Percentiles rank a stretch among this genome's conserved stretches.
These are phyloP conservation scores for Stichodactyla mertensii DNA, from an alignment of 64 coral and sea anemone species.

Conservation along the genomic window DNA sequence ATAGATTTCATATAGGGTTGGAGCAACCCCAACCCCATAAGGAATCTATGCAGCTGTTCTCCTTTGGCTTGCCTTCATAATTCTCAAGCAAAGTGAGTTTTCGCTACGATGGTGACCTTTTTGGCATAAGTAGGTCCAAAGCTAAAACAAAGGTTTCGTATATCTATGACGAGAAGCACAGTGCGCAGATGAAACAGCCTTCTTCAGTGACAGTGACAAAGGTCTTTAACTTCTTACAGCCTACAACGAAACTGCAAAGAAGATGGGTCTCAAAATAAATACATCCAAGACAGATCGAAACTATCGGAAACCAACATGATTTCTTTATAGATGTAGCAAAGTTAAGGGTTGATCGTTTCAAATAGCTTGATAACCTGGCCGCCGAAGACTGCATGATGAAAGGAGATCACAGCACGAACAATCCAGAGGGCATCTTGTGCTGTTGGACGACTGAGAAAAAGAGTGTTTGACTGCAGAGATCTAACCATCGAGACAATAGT, in stretches of 20 bases:
- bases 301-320: slow-evolving; percentile 7
- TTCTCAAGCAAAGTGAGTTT: too few species aligned
- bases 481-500: slow-evolving; percentile 7
- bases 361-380: too few species aligned
- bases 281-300: slow-evolving; percentile 32
- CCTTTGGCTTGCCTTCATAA: too few species aligned
- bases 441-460: slow-evolving; percentile 12
- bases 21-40: too few species aligned
- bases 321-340: slow-evolving; percentile 28
- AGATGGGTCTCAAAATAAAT: neutral
- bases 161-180: slow-evolving; percentile 26
- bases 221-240: slow-evolving; percentile 32
- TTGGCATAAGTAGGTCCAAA: too few species aligned
- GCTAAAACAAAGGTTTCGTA: neutral
- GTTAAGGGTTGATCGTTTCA: too few species aligned
- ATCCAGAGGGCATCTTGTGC: slow-evolving; percentile 31
- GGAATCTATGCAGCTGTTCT: too few species aligned
- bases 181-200: slow-evolving; percentile 41
- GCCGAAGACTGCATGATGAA: slow-evolving; percentile 43
- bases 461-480: slow-evolving; percentile 26
- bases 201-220: slow-evolving; percentile 41
- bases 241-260: slow-evolving; percentile 20
- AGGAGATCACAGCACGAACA: slow-evolving; percentile 27
- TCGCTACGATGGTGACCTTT: too few species aligned
- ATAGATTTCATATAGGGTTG: too few species aligned